phyloP scores from a whole-genome alignment of 2,113 vertebrate genomes.

The Odocoileus hemionus region DNA sequence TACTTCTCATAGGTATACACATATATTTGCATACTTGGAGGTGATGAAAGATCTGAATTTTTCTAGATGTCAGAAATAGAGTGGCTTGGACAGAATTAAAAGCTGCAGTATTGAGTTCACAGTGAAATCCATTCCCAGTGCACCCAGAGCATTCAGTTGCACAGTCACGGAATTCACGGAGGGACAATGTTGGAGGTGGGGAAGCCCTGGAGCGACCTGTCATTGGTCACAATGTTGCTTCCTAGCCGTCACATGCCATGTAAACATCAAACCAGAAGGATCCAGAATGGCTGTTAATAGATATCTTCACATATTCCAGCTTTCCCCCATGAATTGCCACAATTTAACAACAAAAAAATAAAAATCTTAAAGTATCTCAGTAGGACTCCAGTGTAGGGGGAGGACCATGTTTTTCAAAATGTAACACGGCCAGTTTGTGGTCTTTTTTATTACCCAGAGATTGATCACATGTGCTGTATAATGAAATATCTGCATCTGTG shows the following conservation, averaged over 20 bases:
- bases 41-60: slow-evolving; percentile 11
- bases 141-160: not conserved
- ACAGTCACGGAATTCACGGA: not conserved
- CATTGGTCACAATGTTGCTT: not conserved
- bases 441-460: slow-evolving; percentile 81
- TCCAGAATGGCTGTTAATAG: not conserved
- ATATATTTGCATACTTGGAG: not conserved
- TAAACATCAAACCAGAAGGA: not conserved
- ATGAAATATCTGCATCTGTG: slow-evolving; percentile 85
- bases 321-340: not conserved
- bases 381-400: not conserved
- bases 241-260: not conserved
- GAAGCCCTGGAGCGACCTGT: not conserved
- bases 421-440: slow-evolving; percentile 79
- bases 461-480: slow-evolving; percentile 84
- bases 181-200: not conserved
- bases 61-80: not conserved
- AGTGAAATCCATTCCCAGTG: not conserved
- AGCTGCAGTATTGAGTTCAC: not conserved
- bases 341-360: not conserved
- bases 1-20: not conserved
- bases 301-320: not conserved
- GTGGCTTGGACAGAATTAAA: not conserved
- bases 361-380: not conserved
- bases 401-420: slow-evolving; percentile 66